Evolutionary conservation across 1,140 invertebrate genomes (phyloP), one percentile per base, ranked within the genome.

Genomic region (Orius insidiosus): DNA sequence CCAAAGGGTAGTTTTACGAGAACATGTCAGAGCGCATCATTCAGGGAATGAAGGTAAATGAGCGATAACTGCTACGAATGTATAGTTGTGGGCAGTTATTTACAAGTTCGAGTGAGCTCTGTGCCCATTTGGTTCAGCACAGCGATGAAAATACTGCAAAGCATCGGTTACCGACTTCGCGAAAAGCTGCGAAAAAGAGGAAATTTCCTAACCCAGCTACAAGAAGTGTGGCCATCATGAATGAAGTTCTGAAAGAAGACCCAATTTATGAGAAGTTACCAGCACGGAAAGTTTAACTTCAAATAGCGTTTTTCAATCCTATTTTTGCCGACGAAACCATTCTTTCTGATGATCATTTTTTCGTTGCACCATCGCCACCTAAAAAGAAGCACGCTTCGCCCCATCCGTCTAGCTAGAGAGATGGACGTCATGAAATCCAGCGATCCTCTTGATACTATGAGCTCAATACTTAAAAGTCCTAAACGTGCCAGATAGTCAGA

Each of bases 11-110:
- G 82, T 85, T 19, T 60, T 86, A 11, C 67, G 81, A 13, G 82
- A 85, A 57, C 82, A 85, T 55, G 80, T 86, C 13, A 69, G 81
- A 35, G 80, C 79, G 11, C 82, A 86, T 61, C 82, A 85, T 60
- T 84, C 80, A 1, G 80, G 75, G 2, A 69, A 78, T 11, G 80
- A 83, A 66, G 67, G 72, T 3, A 68, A 74, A 43, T 48, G 63
- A 66, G 53, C 60, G 30, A 38, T 2, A 63, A 35, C 52, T 68
- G 53, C 0, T 85, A 74, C 55, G 69, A 74, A 35, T 86, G 82
- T 55, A 74, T 77, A 11, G 81, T 0, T 86, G 82, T 56, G 70
- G 71, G 0, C 69, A 73, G 15, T 68, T 77, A 14, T 69, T 78
- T 53, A 60, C 67, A 13, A 72, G 76, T 0, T 81, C 80, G 2